A percentile compares a stretch with the other conserved stretches of the same genome.
Evolutionary conservation across 2,888 invertebrate genomes (phyloP).

Genomic region (Pseudococcus jackbeardsleyi): DNA sequence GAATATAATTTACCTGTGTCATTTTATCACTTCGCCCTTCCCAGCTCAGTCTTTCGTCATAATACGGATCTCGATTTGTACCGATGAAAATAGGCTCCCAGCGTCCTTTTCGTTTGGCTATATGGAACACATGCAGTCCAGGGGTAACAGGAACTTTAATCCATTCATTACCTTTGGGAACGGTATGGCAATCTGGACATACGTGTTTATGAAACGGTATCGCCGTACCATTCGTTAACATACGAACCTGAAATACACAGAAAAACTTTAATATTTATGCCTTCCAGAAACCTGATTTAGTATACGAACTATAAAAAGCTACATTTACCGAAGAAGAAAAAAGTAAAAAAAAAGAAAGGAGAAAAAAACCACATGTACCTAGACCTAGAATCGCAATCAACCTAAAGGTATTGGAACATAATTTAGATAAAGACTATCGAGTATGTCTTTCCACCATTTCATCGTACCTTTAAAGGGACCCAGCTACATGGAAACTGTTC

Average conservation of each 20-base stretch:
- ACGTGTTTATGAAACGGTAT: slow-evolving; percentile 93
- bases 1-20: slow-evolving; percentile 81
- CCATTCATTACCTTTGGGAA: slow-evolving; percentile 89
- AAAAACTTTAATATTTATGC: not conserved
- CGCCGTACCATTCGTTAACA: slow-evolving; percentile 83
- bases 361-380: too few species aligned
- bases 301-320: not conserved
- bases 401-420: not conserved
- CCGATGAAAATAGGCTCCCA: slow-evolving; percentile 97
- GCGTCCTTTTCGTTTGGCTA: slow-evolving; percentile 85
- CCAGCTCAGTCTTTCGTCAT: slow-evolving; percentile 93
- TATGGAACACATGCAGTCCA: slow-evolving; percentile 84
- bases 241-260: slow-evolving; percentile 72
- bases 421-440: not conserved
- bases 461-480: too few species aligned
- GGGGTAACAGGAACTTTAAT: slow-evolving; percentile 73
- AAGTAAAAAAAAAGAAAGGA: too few species aligned
- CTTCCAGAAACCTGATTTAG: not conserved
- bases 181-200: slow-evolving; percentile 90
- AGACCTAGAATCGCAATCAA: too few species aligned
- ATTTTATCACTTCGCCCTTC: slow-evolving; percentile 96
- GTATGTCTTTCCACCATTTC: not conserved
- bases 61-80: slow-evolving; percentile 87
- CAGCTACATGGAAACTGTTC: too few species aligned
- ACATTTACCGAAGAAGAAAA: too few species aligned